Evolutionary conservation across 2,113 vertebrate genomes (phyloP), one percentile per base, ranked within the genome.

Genomic region (Heteronetta atricapilla): DNA sequence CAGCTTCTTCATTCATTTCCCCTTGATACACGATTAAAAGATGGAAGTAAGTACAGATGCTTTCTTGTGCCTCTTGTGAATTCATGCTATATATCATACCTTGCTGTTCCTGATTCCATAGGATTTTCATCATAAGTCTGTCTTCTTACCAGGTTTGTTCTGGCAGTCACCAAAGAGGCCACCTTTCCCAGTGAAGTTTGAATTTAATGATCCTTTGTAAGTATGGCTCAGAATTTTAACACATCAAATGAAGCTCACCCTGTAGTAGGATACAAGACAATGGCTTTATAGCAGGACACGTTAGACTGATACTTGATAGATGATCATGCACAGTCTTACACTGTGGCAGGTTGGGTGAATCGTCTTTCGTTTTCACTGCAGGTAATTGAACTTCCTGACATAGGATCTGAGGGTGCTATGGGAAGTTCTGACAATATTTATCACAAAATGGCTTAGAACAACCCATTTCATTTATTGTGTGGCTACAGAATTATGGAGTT

Each of bases 131-230:
- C 91, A 77, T 34, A 62, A 96, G 29, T 95, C 92, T 90, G 66
- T 94, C 77, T 94, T 92, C 62, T 78, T 91, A 66, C 48, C 90
- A 99, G 99, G 98, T 98, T 98, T 99, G 73, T 99, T 99, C 98
- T 99, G 99, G 99, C 99, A 99, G 1, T 99, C 99, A 74, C 99
- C 99, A 38, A 99, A 99, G 97, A 98, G 99, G 86, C 99, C 99
- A 28, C 99, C 99, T 64, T 98, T 98, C 79, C 98, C 99, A 78
- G 97, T 99, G 97, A 98, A 98, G 89, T 99, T 99, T 98, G 99
- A 99, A 88, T 97, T 99, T 91, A 98, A 82, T 66, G 98, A 99
- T 94, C 97, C 98, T 86, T 98, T 99, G 99, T 99, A 97, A 99
- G 99, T 99, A 97, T 94, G 58, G 21, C 68, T n/a, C 31, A 78